Percentiles rank a stretch among this genome's conserved stretches.
Conservation (phyloP, 1,140 invertebrate species). For the Apis mellifera region DNA sequence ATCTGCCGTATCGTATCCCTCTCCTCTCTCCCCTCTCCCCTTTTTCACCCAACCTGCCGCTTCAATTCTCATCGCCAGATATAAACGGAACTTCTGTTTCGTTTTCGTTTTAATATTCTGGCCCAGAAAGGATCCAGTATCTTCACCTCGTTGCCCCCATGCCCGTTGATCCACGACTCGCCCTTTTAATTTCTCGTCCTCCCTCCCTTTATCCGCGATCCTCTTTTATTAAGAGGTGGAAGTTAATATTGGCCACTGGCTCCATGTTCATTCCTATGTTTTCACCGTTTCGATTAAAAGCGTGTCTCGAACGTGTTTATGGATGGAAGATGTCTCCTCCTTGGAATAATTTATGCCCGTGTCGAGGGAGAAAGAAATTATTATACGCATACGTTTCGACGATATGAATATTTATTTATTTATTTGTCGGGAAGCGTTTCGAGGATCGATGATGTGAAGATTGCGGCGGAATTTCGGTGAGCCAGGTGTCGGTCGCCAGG, state of each 20-base stretch:
- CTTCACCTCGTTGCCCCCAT: conserved; percentile 24
- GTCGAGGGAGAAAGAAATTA: too few relatives aligned
- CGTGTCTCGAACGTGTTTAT: background rate
- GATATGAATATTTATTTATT: too few relatives aligned
- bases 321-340: background rate
- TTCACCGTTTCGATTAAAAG: conserved; percentile 16
- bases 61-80: conserved; percentile 47
- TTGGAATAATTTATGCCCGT: too few relatives aligned
- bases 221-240: conserved; percentile 29
- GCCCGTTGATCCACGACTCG: background rate
- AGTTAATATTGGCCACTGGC: conserved; percentile 32
- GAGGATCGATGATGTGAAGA: background rate
- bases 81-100: conserved; percentile 58
- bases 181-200: conserved; percentile 21
- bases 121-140: conserved; percentile 58
- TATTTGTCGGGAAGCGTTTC: too few relatives aligned
- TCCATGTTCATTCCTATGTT: conserved; percentile 15
- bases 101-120: conserved; percentile 75
- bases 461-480: conserved; percentile 37
- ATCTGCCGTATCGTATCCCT: conserved; percentile 34
- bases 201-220: background rate
- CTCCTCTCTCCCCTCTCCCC: background rate
- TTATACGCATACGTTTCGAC: too few relatives aligned
- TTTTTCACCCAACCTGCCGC: conserved; percentile 52
- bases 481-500: conserved; percentile 54